Conservation (phyloP, 2,113 vertebrate species). For the Elephas maximus region DNA sequence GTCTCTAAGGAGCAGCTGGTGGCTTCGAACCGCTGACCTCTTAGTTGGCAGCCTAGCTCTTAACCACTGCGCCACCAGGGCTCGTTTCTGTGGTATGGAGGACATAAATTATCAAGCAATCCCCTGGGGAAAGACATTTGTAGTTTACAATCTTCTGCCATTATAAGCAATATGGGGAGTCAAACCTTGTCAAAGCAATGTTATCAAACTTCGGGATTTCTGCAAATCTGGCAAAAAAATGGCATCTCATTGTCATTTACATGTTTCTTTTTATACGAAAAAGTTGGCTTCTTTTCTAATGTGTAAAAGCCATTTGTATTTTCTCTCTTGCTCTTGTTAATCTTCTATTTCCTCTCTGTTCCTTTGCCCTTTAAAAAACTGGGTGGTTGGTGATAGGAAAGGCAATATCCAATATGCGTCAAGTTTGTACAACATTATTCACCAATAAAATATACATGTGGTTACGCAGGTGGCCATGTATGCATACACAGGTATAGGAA, state of each 20-base stretch:
- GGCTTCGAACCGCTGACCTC: too few relatives aligned
- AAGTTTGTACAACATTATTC: too few relatives aligned
- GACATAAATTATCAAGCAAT: not conserved
- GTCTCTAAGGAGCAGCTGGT: too few relatives aligned
- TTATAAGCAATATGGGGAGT: not conserved
- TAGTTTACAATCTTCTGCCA: not conserved
- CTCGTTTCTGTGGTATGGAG: not conserved
- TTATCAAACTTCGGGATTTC: not conserved
- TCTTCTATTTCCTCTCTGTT: not conserved
- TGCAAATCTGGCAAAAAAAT: not conserved
- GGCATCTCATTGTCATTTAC: not conserved
- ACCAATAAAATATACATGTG: too few relatives aligned
- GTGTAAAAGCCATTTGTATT: not conserved
- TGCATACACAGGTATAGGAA: too few relatives aligned
- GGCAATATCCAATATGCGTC: too few relatives aligned
- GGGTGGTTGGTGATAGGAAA: not conserved
- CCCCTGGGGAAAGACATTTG: not conserved
- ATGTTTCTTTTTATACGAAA: slow-evolving; percentile 10
- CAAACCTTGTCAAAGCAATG: not conserved
- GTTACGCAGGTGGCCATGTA: too few relatives aligned
- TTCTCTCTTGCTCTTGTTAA: not conserved
- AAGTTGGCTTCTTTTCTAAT: slow-evolving; percentile 21
- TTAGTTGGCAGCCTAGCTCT: too few relatives aligned
- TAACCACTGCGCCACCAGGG: too few relatives aligned
- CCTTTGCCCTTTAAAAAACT: not conserved